Evolutionary conservation across 2,888 invertebrate genomes (phyloP), one percentile per base, ranked within the genome.

Genomic region (Operophtera brumata): DNA sequence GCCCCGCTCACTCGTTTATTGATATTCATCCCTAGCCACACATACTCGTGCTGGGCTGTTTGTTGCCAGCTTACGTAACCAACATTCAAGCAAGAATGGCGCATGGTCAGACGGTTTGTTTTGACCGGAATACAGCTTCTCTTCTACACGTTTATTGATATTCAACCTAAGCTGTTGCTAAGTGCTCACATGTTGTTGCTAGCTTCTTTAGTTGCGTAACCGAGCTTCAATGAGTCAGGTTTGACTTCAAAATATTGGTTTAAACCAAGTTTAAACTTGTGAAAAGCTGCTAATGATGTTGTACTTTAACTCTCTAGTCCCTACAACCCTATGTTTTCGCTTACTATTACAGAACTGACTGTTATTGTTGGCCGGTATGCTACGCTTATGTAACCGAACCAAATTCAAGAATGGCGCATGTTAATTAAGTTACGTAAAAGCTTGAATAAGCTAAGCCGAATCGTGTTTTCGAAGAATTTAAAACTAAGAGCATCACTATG

Each of bases 11-110:
- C 62, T 61, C 57, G 60, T 57, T 65, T 69, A 67, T 67, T 70
- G 65, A 69, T 71, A 73, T 71, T 65, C 69, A 68, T 70, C 69
- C 67, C 59, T 59, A 56, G 54, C 57, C 61, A 54, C 61, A 56
- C 57, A 51, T 56, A 47, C 57, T 20, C 28, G 40, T 25, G 44
- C 45, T 46, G 37, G 36, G 42, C 47, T 48, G 53, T 50, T 50
- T 48, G 53, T 50, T 50, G 48, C 46, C 48, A 56, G 35, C 53
- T 50, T 54, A 46, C 58, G 54, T 60, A 60, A 63, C 55, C 47
- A 28, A 37, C 41, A 47, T 55, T 50, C 35, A 44, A 53, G 56
- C 35, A 44, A 53, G 56, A 56, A 48, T 57, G 53, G 35, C 53
- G 47, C 53, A 57, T 54, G 48, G 36, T 51, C 47, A 54, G 44